Evolutionary conservation across 1,140 invertebrate species (phyloP).

Genomic region (Philopotamus ludificatus): DNA sequence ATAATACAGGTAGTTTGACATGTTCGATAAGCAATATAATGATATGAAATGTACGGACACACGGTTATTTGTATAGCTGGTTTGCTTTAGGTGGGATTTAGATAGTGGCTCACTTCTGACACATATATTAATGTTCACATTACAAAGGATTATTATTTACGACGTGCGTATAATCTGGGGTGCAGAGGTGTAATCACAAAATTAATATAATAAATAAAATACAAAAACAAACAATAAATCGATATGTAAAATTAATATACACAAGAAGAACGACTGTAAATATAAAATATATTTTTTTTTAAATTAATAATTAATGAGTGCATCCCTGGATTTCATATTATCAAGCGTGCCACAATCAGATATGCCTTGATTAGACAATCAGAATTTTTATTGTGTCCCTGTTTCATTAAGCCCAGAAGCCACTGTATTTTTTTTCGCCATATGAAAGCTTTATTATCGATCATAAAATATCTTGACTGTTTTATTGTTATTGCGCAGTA

Average conservation of each 20-base stretch:
- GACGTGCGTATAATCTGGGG: background rate
- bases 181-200: background rate
- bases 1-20: slow-evolving; percentile 25
- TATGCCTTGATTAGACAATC: slow-evolving; percentile 4
- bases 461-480: no score
- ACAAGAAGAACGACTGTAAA: no score
- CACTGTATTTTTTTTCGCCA: background rate
- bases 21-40: slow-evolving; percentile 3
- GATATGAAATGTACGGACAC: slow-evolving; percentile 11
- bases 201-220: no score
- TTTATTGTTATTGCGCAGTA: no score
- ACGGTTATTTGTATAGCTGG: slow-evolving; percentile 35
- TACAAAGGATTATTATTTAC: slow-evolving; percentile 31
- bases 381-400: slow-evolving; percentile 4
- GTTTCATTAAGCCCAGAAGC: background rate
- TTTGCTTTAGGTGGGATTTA: slow-evolving; percentile 29
- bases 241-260: no score
- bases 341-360: background rate
- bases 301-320: no score
- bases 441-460: background rate
- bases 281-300: no score
- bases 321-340: no score
- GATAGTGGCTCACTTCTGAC: slow-evolving; percentile 30
- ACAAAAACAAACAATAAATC: no score
- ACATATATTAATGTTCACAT: slow-evolving; percentile 37